These are phyloP conservation scores for Amiota communis DNA, from an alignment of 2,888 invertebrate species.

Conservation along the genomic window DNA sequence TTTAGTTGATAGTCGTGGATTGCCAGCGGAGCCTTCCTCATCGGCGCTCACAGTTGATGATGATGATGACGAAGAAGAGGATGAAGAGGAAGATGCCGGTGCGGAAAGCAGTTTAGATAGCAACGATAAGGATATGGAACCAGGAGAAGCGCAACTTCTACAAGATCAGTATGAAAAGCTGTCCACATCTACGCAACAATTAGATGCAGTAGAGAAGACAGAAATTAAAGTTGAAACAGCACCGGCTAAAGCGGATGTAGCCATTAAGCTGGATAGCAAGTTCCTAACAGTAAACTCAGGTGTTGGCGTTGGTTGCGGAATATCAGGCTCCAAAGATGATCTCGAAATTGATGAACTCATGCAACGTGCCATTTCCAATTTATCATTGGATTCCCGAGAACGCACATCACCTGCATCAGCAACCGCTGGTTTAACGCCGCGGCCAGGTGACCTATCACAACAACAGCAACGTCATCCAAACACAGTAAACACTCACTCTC, in stretches of 20 bases:
- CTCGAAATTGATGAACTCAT: slow-evolving; percentile 73
- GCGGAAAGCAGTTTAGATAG: slow-evolving; percentile 68
- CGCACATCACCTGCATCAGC: slow-evolving; percentile 70
- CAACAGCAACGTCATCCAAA: slow-evolving; percentile 5
- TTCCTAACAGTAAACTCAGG: slow-evolving; percentile 59
- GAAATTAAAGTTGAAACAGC: slow-evolving; percentile 33
- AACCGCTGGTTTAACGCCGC: slow-evolving; percentile 46
- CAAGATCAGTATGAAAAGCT: slow-evolving; percentile 64
- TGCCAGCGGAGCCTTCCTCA: slow-evolving; percentile 65
- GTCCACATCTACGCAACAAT: slow-evolving; percentile 61
- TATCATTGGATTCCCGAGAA: slow-evolving; percentile 72
- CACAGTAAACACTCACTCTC: slow-evolving; percentile 28
- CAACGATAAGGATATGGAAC: slow-evolving; percentile 64
- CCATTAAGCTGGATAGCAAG: slow-evolving; percentile 59
- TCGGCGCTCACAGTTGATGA: slow-evolving; percentile 68
- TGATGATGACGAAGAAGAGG: slow-evolving; percentile 61
- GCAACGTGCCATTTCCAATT: slow-evolving; percentile 73
- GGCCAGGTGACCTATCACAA: slow-evolving; percentile 21
- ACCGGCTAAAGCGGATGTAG: slow-evolving; percentile 33
- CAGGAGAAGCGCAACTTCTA: slow-evolving; percentile 44
- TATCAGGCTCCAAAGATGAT: slow-evolving; percentile 69
- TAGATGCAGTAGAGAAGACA: slow-evolving; percentile 47
- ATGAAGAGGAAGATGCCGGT: slow-evolving; percentile 61
- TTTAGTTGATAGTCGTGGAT: slow-evolving; percentile 62
- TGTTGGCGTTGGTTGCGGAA: slow-evolving; percentile 32